Evolutionary conservation across 2,113 vertebrate species (phyloP).

Genomic region (Enhydra lutris): DNA sequence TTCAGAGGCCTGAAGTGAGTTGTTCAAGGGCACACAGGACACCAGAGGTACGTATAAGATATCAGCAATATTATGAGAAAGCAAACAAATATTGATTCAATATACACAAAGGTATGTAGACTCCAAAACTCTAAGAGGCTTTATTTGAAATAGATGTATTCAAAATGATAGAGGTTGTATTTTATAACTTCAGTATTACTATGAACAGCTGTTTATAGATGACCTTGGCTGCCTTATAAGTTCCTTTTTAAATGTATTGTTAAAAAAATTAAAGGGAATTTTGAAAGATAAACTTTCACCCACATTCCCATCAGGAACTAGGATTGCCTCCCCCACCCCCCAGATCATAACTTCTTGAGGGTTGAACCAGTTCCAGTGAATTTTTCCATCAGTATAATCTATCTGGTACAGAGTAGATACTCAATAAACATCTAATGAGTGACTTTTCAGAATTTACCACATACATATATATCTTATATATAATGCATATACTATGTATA

Average conservation of each 20-base stretch:
- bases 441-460: neutral
- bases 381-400: neutral
- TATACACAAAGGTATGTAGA: neutral
- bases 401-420: neutral
- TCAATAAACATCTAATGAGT: neutral
- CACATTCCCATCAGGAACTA: neutral
- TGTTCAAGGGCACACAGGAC: neutral
- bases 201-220: neutral
- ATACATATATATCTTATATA: neutral
- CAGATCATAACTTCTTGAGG: neutral
- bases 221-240: neutral
- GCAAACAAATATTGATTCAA: neutral
- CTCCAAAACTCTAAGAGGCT: neutral
- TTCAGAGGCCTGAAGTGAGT: neutral
- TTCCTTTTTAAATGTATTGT: neutral
- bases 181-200: neutral
- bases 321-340: neutral
- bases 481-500: neutral
- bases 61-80: neutral
- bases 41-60: neutral
- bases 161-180: neutral
- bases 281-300: neutral
- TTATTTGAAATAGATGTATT: neutral
- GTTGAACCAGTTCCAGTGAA: neutral
- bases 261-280: neutral